Percentiles rank a stretch among this genome's conserved stretches.
Conservation (phyloP, 1,140 invertebrate species). For the Bombus superbus region DNA sequence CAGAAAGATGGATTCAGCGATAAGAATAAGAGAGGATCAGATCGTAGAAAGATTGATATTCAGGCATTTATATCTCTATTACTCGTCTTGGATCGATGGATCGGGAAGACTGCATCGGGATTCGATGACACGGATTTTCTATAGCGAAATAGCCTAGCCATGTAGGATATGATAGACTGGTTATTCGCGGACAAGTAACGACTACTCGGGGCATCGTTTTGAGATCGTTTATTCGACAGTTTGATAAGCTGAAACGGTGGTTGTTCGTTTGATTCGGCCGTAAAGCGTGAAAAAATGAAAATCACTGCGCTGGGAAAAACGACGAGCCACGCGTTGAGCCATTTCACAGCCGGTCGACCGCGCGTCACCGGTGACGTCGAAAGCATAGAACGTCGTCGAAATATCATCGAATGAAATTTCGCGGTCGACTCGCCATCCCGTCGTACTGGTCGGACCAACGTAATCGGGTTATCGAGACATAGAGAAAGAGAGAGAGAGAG, state of each 20-base stretch:
- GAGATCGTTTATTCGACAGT: not conserved
- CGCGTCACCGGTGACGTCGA: conserved; percentile 5
- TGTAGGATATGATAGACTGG: not conserved
- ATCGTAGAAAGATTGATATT: not conserved
- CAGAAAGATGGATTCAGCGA: not conserved
- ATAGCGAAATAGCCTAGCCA: not conserved
- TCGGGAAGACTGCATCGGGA: not conserved
- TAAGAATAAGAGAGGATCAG: not conserved
- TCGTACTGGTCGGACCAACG: not conserved
- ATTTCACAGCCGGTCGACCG: not conserved
- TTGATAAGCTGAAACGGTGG: not conserved
- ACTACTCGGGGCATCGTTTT: not conserved
- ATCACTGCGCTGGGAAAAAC: not conserved
- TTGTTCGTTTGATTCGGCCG: not conserved
- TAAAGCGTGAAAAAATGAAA: not conserved
- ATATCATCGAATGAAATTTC: conserved; percentile 31
- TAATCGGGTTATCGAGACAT: not conserved
- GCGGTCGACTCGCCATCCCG: not conserved
- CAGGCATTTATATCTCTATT: too few species aligned
- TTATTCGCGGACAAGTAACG: not conserved
- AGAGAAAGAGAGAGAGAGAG: not conserved
- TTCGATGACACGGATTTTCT: not conserved
- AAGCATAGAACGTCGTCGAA: conserved; percentile 21
- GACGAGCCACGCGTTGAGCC: not conserved
- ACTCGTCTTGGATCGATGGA: not conserved